These are phyloP conservation scores for Ctena decussata DNA, from an alignment of 2,888 invertebrate genomes.

Conservation along the genomic window DNA sequence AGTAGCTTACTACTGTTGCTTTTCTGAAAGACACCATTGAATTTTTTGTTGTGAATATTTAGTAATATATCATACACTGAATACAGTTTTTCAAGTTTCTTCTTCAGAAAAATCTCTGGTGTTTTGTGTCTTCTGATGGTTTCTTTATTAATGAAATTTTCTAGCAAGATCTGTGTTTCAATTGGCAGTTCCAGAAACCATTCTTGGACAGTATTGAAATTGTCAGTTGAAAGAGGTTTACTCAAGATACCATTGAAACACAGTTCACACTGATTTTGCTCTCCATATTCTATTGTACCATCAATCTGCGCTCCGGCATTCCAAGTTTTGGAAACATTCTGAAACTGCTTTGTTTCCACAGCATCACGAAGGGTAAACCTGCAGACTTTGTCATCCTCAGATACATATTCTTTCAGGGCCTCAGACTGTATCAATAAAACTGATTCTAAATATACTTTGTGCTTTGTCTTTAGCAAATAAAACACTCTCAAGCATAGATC, in stretches of 20 bases:
- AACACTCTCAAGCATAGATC: slow-evolving; percentile 20
- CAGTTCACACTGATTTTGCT: background rate
- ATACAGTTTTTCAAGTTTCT: slow-evolving; percentile 38
- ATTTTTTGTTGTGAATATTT: slow-evolving; percentile 43
- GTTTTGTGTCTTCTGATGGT: background rate
- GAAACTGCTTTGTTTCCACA: slow-evolving; percentile 13
- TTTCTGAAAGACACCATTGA: slow-evolving; percentile 41
- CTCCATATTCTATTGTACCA: slow-evolving; percentile 6
- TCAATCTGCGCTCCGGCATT: background rate
- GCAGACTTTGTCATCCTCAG: background rate
- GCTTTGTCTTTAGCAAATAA: slow-evolving; percentile 17
- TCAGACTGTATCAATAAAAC: background rate
- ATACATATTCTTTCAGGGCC: background rate
- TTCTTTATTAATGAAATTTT: slow-evolving; percentile 28
- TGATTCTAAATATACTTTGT: slow-evolving; percentile 20
- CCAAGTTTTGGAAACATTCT: background rate
- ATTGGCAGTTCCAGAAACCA: slow-evolving; percentile 39
- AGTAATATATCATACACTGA: slow-evolving; percentile 31
- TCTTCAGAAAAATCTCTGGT: background rate
- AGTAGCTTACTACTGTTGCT: slow-evolving; percentile 37
- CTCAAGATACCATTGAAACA: background rate
- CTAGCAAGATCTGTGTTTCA: slow-evolving; percentile 27
- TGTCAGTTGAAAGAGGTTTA: slow-evolving; percentile 11
- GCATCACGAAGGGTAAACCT: slow-evolving; percentile 28
- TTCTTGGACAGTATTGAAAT: slow-evolving; percentile 26